These are phyloP conservation scores for Poeciliopsis turrubarensis DNA, from an alignment of 2,113 vertebrate genomes.

Conservation along the genomic window DNA sequence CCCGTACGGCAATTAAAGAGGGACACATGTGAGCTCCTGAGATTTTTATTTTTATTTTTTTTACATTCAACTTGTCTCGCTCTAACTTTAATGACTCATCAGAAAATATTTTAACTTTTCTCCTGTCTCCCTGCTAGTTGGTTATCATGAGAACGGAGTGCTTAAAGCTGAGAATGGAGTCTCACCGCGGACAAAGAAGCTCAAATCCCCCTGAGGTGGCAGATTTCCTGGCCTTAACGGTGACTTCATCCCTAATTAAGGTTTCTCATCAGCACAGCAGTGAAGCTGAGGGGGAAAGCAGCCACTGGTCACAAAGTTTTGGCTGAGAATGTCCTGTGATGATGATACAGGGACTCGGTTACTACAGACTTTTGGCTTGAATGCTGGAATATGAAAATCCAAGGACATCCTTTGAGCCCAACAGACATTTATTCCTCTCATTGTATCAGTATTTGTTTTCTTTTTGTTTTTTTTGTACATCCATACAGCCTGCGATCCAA, in stretches of 20 bases:
- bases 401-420: constrained; percentile 61
- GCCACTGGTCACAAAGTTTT: constrained; percentile 35
- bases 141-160: constrained; percentile 92
- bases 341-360: constrained; percentile 47
- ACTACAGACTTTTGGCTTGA: constrained; percentile 60
- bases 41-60: neutral
- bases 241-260: constrained; percentile 33
- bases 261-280: constrained; percentile 50
- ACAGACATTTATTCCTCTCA: constrained; percentile 65
- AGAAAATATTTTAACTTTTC: constrained; percentile 3
- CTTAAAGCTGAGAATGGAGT: constrained; percentile 94
- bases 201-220: constrained; percentile 88
- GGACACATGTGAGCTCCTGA: constrained; percentile 84
- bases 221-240: constrained; percentile 41
- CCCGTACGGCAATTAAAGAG: constrained; percentile 84
- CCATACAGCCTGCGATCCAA: constrained; percentile 49
- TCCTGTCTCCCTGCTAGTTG: constrained; percentile 60
- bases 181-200: constrained; percentile 92
- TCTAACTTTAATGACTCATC: neutral
- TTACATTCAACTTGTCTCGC: neutral
- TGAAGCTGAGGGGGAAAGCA: constrained; percentile 22
- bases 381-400: constrained; percentile 63
- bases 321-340: constrained; percentile 44
- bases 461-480: constrained; percentile 59
- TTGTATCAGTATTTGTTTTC: constrained; percentile 70